Conservation (phyloP, 2,888 invertebrate species). For the Venusia cambrica region DNA sequence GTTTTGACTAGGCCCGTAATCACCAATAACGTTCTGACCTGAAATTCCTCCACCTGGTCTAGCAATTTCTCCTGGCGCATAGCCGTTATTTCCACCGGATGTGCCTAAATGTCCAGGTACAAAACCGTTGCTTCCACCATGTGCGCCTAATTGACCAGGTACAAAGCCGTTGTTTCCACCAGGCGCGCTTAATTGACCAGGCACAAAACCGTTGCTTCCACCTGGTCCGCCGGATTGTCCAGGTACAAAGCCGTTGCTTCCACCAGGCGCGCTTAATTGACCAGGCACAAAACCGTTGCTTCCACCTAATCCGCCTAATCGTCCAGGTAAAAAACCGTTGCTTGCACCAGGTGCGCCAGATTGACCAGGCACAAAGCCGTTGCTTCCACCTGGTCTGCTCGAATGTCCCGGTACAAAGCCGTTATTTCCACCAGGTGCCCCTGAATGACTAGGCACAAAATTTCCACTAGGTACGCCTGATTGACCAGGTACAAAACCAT, state of each 20-base stretch:
- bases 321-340: conserved; percentile 7
- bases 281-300: conserved; percentile 13
- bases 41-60: conserved; percentile 1
- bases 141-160: conserved; percentile 10
- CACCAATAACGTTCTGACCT: too few species aligned
- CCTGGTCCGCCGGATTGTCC: conserved; percentile 9
- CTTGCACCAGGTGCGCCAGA: conserved; percentile 1
- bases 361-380: conserved; percentile 6
- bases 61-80: conserved; percentile 12
- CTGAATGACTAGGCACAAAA: conserved; percentile 12
- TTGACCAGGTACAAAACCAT: conserved; percentile 15
- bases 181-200: too few species aligned
- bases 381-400: conserved; percentile 1
- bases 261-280: conserved; percentile 9
- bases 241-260: conserved; percentile 9
- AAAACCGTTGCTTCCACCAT: background rate
- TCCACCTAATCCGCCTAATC: conserved; percentile 6
- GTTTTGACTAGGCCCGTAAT: conserved; percentile 13
- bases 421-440: conserved; percentile 9
- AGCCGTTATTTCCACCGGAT: background rate
- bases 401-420: conserved; percentile 5
- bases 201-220: too few species aligned
- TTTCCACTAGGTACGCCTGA: conserved; percentile 6
- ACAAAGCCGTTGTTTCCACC: too few species aligned
- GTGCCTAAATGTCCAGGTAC: conserved; percentile 2